Evolutionary conservation across 92 coral and sea anemone genomes (phyloP).

Genomic region (Palythoa grandiflora): DNA sequence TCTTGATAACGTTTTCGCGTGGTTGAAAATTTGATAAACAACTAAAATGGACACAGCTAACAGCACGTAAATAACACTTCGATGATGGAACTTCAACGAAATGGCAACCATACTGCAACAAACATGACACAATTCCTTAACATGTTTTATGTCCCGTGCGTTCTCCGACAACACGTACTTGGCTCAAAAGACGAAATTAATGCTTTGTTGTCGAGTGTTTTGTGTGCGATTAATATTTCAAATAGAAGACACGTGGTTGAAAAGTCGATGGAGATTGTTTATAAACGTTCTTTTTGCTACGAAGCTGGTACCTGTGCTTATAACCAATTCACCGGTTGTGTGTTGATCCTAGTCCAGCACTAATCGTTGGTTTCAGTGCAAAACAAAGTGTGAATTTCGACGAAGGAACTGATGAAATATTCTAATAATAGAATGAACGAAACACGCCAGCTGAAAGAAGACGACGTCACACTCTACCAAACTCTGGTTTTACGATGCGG

Average conservation of each 20-base stretch:
- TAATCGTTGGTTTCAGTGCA: neutral
- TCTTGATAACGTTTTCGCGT: slow-evolving; percentile 32
- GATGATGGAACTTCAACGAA: slow-evolving; percentile 77
- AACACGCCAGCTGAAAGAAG: neutral
- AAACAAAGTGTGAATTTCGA: neutral
- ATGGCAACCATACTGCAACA: slow-evolving; percentile 67
- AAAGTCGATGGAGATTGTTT: slow-evolving; percentile 4
- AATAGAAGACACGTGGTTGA: slow-evolving; percentile 38
- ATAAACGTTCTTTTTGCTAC: neutral
- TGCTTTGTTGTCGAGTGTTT: neutral
- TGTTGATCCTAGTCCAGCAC: neutral
- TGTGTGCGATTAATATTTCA: slow-evolving; percentile 37
- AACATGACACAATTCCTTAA: neutral
- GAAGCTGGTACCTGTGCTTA: slow-evolving; percentile 32
- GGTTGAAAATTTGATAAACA: slow-evolving; percentile 69
- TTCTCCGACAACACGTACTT: neutral
- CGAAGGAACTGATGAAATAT: too few relatives aligned
- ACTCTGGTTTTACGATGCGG: too few relatives aligned
- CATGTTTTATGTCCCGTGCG: slow-evolving; percentile 11
- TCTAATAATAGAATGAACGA: neutral
- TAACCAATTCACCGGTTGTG: neutral
- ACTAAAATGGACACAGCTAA: slow-evolving; percentile 51
- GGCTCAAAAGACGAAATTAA: neutral
- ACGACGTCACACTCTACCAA: too few relatives aligned
- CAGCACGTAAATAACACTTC: slow-evolving; percentile 66